phyloP scores from a whole-genome alignment of 2,888 invertebrate species.

The Diaprepes abbreviatus region DNA sequence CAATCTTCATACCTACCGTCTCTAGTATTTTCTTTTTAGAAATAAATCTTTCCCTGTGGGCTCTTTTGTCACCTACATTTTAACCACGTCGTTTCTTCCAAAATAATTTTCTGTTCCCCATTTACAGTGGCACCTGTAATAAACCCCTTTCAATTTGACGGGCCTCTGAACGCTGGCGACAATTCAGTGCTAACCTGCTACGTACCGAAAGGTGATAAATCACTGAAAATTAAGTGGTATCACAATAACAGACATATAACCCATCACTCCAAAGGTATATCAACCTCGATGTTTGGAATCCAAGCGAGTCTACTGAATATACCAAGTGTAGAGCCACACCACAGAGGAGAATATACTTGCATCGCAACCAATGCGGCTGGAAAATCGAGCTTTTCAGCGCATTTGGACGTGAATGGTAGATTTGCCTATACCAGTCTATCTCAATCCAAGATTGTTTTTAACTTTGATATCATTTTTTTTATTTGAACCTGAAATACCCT shows the following conservation, averaged over 20 bases:
- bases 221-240: slow-evolving; percentile 79
- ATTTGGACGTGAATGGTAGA: slow-evolving; percentile 62
- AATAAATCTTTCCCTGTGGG: neutral
- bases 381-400: slow-evolving; percentile 60
- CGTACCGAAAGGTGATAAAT: slow-evolving; percentile 80
- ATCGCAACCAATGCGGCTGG: slow-evolving; percentile 74
- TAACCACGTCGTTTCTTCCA: neutral
- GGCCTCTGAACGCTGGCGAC: slow-evolving; percentile 80
- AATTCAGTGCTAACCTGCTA: slow-evolving; percentile 79
- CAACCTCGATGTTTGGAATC: slow-evolving; percentile 62
- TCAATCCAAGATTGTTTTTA: slow-evolving; percentile 19
- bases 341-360: slow-evolving; percentile 83
- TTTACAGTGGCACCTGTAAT: slow-evolving; percentile 73
- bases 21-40: neutral
- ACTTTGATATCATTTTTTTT: slow-evolving; percentile 34
- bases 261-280: slow-evolving; percentile 62
- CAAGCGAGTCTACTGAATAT: slow-evolving; percentile 77
- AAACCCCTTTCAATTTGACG: slow-evolving; percentile 75
- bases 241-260: slow-evolving; percentile 74
- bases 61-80: neutral
- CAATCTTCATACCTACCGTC: too few relatives aligned
- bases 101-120: slow-evolving; percentile 44
- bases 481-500: slow-evolving; percentile 40
- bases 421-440: slow-evolving; percentile 6
- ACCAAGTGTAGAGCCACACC: slow-evolving; percentile 79